Percentiles rank a stretch among this genome's conserved stretches.
phyloP scores from a whole-genome alignment of 2,113 vertebrate species.

The Sisor rabdophorus region DNA sequence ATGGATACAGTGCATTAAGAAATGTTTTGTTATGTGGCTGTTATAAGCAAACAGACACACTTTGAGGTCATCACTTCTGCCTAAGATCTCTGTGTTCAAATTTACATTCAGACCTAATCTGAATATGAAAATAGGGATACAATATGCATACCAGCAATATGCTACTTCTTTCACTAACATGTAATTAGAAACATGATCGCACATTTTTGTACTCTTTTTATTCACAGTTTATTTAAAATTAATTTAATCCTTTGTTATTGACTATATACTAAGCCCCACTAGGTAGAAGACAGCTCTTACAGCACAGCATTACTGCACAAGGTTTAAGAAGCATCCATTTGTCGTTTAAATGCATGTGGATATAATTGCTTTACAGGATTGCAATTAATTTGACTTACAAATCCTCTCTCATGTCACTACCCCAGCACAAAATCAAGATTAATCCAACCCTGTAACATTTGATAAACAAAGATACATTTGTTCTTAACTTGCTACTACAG shows the following conservation, averaged over 20 bases:
- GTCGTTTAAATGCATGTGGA: background rate
- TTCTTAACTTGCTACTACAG: background rate
- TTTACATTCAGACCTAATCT: background rate
- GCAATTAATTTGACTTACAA: background rate
- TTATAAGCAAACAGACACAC: background rate
- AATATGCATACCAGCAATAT: background rate
- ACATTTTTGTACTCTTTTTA: too few relatives aligned
- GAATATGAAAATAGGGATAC: background rate
- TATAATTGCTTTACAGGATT: background rate
- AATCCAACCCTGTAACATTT: background rate
- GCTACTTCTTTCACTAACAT: background rate
- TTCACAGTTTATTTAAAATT: background rate
- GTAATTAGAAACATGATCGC: slow-evolving; percentile 2
- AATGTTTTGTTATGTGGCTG: slow-evolving; percentile 14
- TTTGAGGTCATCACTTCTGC: slow-evolving; percentile 27
- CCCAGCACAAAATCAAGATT: background rate
- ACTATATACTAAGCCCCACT: too few relatives aligned
- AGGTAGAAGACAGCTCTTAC: background rate
- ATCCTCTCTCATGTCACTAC: background rate
- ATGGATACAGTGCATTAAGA: slow-evolving; percentile 1
- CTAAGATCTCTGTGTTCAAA: slow-evolving; percentile 22
- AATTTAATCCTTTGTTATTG: too few relatives aligned
- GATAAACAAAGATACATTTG: background rate
- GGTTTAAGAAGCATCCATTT: background rate
- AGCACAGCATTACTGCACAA: background rate